Evolutionary conservation across 92 coral and sea anemone genomes (phyloP).

Genomic region (Chrysogorgia sp.): DNA sequence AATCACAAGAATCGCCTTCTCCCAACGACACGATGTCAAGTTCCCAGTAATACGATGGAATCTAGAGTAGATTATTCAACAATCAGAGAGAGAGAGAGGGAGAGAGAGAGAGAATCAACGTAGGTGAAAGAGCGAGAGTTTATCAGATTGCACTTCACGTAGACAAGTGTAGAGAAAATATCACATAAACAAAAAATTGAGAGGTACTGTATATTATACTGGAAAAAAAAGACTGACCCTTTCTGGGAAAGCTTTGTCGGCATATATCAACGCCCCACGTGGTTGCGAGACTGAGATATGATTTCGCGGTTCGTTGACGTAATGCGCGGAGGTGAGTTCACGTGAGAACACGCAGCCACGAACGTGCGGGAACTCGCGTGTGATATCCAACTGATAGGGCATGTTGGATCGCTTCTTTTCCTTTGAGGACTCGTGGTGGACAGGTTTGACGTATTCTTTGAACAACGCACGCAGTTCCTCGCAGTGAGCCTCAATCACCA

Average conservation of each 20-base stretch:
- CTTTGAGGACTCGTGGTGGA: conserved; percentile 31
- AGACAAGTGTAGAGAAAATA: too few species aligned
- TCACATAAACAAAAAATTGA: too few species aligned
- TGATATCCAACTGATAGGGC: conserved; percentile 69
- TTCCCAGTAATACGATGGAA: conserved; percentile 97
- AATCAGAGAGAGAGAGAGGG: too few species aligned
- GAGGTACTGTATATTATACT: too few species aligned
- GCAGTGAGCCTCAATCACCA: conserved; percentile 77
- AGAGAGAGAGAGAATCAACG: too few species aligned
- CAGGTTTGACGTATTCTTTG: conserved; percentile 89
- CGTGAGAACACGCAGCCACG: conserved; percentile 89
- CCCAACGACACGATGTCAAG: conserved; percentile 82
- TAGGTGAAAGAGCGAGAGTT: too few species aligned
- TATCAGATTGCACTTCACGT: too few species aligned
- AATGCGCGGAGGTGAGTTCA: conserved; percentile 79
- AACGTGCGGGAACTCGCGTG: conserved; percentile 81
- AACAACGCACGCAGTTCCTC: conserved; percentile 88
- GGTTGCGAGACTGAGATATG: conserved; percentile 61
- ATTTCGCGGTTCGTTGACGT: conserved; percentile 68
- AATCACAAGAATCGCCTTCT: conserved; percentile 54
- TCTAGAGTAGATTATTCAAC: conserved; percentile 43
- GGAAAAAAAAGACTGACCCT: too few species aligned
- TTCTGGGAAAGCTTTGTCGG: conserved; percentile 72
- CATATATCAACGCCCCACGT: conserved; percentile 79
- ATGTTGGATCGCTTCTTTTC: conserved; percentile 45